Conservation (phyloP, 2,797 vertebrate species). For the Myioborus miniatus region DNA sequence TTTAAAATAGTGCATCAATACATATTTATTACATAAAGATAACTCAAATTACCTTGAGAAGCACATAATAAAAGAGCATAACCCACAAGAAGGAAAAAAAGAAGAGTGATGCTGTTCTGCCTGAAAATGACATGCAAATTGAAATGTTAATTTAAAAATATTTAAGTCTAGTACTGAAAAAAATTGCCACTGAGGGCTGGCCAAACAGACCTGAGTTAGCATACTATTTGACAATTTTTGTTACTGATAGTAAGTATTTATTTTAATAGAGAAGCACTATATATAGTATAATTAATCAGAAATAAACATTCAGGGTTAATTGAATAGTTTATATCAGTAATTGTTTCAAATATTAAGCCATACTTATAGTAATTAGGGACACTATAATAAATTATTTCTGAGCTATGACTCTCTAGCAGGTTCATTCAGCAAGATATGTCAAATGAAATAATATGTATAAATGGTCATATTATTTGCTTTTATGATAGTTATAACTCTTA, state of each 20-base stretch:
- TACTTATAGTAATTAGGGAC: not conserved
- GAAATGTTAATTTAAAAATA: not conserved
- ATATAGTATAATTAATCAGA: not conserved
- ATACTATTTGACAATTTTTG: not conserved
- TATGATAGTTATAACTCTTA: not conserved
- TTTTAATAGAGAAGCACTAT: not conserved
- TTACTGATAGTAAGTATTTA: not conserved
- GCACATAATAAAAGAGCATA: not conserved
- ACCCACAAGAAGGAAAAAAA: not conserved
- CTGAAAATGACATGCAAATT: not conserved
- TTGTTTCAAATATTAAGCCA: not conserved
- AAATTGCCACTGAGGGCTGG: not conserved
- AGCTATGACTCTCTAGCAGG: not conserved
- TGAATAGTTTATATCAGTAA: not conserved
- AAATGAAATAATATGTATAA: not conserved
- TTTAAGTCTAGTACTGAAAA: not conserved
- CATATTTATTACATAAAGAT: not conserved
- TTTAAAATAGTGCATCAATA: not conserved
- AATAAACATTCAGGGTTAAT: not conserved
- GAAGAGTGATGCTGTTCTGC: not conserved
- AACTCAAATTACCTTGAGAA: not conserved
- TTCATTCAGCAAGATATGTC: not conserved
- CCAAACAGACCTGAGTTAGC: not conserved
- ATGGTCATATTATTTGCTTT: not conserved
- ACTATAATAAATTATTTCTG: not conserved